phyloP scores from a whole-genome alignment of 2,113 vertebrate species.

The Rattus rattus region DNA sequence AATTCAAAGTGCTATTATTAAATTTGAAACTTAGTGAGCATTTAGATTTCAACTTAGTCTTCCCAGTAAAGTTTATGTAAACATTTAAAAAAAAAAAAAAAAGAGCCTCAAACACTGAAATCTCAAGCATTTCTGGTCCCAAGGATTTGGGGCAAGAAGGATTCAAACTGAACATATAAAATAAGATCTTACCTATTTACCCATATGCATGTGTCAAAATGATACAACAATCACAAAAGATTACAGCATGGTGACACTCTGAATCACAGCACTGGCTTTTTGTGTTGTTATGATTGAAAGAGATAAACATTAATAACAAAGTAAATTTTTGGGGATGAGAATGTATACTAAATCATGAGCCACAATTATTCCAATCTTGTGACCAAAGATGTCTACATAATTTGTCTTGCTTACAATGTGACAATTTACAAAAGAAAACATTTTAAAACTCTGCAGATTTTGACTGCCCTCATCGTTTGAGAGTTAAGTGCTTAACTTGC shows the following conservation, averaged over 20 bases:
- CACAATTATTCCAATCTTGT: neutral
- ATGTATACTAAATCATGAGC: neutral
- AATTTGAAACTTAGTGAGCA: neutral
- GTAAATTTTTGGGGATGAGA: neutral
- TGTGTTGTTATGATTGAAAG: neutral
- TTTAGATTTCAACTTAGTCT: neutral
- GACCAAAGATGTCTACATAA: neutral
- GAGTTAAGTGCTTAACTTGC: neutral
- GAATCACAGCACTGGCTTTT: neutral
- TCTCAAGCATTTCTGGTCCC: neutral
- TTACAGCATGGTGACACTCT: neutral
- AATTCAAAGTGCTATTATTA: neutral
- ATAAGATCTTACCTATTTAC: neutral
- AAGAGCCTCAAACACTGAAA: neutral
- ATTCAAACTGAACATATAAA: neutral
- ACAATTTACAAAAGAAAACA: neutral
- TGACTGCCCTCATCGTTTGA: neutral
- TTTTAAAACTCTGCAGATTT: neutral
- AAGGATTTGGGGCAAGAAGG: neutral
- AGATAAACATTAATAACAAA: constrained; percentile 5
- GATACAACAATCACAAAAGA: neutral
- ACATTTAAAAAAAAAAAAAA: neutral
- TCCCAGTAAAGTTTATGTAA: neutral
- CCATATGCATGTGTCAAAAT: neutral
- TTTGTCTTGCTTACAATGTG: neutral